Percentiles rank a stretch among this genome's conserved stretches.
phyloP scores from a whole-genome alignment of 2,113 vertebrate genomes.

The Trichomycterus rosablanca region DNA sequence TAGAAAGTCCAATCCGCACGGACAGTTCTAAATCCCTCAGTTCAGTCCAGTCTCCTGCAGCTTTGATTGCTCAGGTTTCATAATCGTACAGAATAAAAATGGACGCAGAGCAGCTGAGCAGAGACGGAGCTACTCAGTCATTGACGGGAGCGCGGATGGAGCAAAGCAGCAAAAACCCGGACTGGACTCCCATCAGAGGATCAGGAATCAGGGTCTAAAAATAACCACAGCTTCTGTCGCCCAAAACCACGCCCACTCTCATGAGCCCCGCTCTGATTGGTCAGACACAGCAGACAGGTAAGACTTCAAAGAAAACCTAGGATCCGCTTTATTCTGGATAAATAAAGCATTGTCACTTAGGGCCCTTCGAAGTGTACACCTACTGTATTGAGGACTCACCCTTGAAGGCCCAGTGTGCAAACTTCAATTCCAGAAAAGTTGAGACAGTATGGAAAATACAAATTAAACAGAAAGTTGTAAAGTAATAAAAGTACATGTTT shows the following conservation, averaged over 20 bases:
- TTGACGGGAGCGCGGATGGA: conserved; percentile 64
- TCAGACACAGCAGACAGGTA: neutral
- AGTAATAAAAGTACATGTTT: too few relatives aligned
- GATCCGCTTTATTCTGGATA: too few relatives aligned
- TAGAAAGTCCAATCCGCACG: conserved; percentile 41
- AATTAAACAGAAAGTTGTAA: too few relatives aligned
- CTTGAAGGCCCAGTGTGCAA: too few relatives aligned
- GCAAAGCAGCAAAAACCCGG: conserved; percentile 56
- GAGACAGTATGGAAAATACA: too few relatives aligned
- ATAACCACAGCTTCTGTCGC: conserved; percentile 16
- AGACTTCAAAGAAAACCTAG: too few relatives aligned
- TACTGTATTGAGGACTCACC: too few relatives aligned
- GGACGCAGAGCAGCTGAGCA: conserved; percentile 40
- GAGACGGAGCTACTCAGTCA: conserved; percentile 57
- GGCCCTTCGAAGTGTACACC: too few relatives aligned
- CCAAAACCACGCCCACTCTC: conserved; percentile 5
- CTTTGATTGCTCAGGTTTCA: conserved; percentile 72
- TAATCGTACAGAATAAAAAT: conserved; percentile 66
- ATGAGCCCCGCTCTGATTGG: conserved; percentile 13
- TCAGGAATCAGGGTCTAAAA: conserved; percentile 30
- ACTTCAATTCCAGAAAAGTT: too few relatives aligned
- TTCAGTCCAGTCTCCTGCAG: conserved; percentile 60
- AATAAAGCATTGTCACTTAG: too few relatives aligned
- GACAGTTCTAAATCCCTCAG: conserved; percentile 53
- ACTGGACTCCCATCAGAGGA: conserved; percentile 49